A percentile compares a stretch with the other conserved stretches of the same genome.
phyloP scores from a whole-genome alignment of 1,140 invertebrate species.

The Carcinoscorpius rotundicauda region DNA sequence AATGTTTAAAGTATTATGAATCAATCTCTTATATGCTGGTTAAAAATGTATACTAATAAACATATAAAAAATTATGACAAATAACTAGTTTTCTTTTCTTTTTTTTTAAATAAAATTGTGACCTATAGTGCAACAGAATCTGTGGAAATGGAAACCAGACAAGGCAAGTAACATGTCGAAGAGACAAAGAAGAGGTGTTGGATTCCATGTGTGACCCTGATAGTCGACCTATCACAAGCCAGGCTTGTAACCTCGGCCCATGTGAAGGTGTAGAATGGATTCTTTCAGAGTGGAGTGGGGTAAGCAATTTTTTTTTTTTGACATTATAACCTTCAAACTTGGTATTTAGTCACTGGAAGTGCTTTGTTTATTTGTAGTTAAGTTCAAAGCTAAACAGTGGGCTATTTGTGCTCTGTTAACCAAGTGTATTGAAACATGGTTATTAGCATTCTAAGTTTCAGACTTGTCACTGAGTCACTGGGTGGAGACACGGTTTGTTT shows the following conservation, averaged over 20 bases:
- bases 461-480: no score
- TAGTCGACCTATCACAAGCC: slow-evolving; percentile 50
- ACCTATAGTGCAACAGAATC: slow-evolving; percentile 60
- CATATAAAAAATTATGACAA: neutral
- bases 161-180: slow-evolving; percentile 48
- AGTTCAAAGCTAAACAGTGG: no score
- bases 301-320: slow-evolving; percentile 37
- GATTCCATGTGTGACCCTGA: slow-evolving; percentile 25
- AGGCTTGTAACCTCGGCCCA: slow-evolving; percentile 58
- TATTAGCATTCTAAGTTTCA: no score
- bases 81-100: neutral
- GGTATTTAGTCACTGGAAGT: no score
- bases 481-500: no score
- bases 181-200: slow-evolving; percentile 49
- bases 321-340: no score
- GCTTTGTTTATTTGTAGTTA: no score
- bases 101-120: neutral
- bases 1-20: no score
- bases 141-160: slow-evolving; percentile 60
- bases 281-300: slow-evolving; percentile 71
- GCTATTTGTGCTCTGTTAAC: no score
- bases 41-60: no score
- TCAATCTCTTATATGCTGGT: no score
- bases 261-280: slow-evolving; percentile 90
- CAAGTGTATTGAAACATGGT: no score